These are phyloP conservation scores for Chrysopa pallens DNA, from an alignment of 1,140 invertebrate genomes.

Conservation along the genomic window DNA sequence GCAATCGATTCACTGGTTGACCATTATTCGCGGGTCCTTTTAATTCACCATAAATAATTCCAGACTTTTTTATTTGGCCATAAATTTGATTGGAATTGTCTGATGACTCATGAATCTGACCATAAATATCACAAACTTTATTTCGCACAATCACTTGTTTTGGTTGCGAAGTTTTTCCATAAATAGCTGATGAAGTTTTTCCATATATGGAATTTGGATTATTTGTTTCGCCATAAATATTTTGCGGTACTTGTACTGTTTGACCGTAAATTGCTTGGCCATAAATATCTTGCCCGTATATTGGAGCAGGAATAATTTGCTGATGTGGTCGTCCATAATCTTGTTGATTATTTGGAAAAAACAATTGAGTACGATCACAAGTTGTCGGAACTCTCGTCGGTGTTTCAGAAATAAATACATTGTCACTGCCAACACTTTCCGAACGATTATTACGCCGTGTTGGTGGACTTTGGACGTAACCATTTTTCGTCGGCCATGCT, in stretches of 20 bases:
- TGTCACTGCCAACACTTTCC: background rate
- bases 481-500: conserved; percentile 32
- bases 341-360: conserved; percentile 2
- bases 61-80: conserved; percentile 9
- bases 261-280: conserved; percentile 4
- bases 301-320: conserved; percentile 3
- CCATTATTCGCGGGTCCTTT: conserved; percentile 5
- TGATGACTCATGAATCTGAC: conserved; percentile 17
- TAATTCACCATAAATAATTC: conserved; percentile 18
- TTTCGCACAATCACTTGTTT: conserved; percentile 16
- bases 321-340: conserved; percentile 10
- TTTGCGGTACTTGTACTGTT: too few species aligned
- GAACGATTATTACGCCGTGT: conserved; percentile 22
- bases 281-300: conserved; percentile 5
- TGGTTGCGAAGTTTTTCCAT: conserved; percentile 1
- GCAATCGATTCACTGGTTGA: conserved; percentile 6
- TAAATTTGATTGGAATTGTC: conserved; percentile 1
- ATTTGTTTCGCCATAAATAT: background rate
- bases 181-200: conserved; percentile 4
- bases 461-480: conserved; percentile 31
- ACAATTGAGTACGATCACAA: conserved; percentile 1
- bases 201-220: conserved; percentile 2
- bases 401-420: background rate
- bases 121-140: conserved; percentile 21
- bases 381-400: conserved; percentile 8